Conservation (phyloP, 2,797 vertebrate genomes). For the Brachymystax lenok region DNA sequence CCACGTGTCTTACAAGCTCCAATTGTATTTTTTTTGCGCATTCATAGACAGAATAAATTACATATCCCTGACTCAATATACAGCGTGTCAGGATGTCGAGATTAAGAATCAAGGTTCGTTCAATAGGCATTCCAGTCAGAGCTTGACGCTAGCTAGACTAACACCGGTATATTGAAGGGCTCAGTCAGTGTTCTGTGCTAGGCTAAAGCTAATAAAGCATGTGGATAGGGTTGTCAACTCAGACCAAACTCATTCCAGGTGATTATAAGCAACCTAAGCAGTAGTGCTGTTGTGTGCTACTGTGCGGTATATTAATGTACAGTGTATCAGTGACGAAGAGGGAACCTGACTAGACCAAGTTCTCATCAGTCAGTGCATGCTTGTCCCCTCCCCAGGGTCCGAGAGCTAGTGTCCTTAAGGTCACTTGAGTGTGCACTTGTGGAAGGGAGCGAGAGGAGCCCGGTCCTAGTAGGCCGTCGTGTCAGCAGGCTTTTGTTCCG, state of each 20-base stretch:
- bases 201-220: not conserved
- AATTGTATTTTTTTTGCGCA: constrained; percentile 21
- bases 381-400: constrained; percentile 34
- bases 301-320: not conserved
- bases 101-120: constrained; percentile 32
- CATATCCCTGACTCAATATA: constrained; percentile 34
- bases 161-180: constrained; percentile 7
- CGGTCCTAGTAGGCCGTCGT: not conserved
- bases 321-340: not conserved
- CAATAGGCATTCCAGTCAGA: constrained; percentile 29
- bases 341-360: constrained; percentile 13
- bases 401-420: constrained; percentile 78
- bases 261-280: not conserved
- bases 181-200: not conserved
- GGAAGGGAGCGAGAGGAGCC: constrained; percentile 13
- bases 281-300: not conserved
- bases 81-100: constrained; percentile 29
- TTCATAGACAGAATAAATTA: constrained; percentile 20
- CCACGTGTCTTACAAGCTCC: constrained; percentile 33
- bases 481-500: not conserved
- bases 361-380: constrained; percentile 43
- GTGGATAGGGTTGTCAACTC: too few species aligned
- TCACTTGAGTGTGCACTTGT: constrained; percentile 83
- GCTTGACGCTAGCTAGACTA: constrained; percentile 26
- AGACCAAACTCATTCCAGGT: not conserved